A percentile compares a stretch with the other conserved stretches of the same genome.
Conservation (phyloP, 2,888 invertebrate species). For the Conops quadrifasciatus region DNA sequence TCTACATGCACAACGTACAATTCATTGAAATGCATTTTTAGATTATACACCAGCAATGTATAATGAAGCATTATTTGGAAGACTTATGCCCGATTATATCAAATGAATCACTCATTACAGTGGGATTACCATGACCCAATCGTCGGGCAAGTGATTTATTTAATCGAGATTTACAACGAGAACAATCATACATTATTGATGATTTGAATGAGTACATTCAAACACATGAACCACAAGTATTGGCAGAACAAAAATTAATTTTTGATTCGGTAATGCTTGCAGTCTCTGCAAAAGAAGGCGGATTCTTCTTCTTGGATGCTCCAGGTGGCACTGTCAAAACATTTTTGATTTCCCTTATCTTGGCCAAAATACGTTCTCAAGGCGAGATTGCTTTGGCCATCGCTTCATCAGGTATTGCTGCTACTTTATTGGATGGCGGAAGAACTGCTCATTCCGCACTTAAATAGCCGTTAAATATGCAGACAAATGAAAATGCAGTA, state of each 20-base stretch:
- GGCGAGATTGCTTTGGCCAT: no score
- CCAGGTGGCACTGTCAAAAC: constrained; percentile 4
- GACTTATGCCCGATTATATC: neutral
- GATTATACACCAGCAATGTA: neutral
- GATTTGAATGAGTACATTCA: no score
- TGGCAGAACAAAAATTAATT: constrained; percentile 23
- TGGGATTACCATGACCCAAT: constrained; percentile 37
- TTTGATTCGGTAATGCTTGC: neutral
- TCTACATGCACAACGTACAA: neutral
- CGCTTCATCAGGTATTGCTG: no score
- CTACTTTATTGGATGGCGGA: no score
- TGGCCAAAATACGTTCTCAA: no score
- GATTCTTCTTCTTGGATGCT: neutral
- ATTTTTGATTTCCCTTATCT: no score
- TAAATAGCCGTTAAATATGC: no score
- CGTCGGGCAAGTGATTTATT: no score
- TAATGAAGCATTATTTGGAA: neutral
- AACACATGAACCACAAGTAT: constrained; percentile 30
- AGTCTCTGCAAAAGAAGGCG: neutral
- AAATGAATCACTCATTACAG: neutral
- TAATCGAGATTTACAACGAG: no score
- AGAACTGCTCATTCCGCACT: no score
- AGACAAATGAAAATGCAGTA: no score
- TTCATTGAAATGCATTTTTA: neutral
- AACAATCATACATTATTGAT: no score